Evolutionary conservation across 2,888 invertebrate genomes (phyloP).

Genomic region (Melanchra persicariae): DNA sequence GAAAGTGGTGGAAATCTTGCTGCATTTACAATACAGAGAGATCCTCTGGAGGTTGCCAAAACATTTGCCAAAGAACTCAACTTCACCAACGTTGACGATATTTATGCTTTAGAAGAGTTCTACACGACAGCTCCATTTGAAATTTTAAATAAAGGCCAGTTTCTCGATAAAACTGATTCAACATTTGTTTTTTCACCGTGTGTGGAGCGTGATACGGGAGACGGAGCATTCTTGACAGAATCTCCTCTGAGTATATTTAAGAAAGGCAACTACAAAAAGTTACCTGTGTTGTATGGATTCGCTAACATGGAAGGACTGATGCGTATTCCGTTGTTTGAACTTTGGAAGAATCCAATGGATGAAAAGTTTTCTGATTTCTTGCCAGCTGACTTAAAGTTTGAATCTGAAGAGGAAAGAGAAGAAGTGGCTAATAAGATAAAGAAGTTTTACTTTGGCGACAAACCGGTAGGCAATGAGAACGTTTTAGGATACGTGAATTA

Average conservation of each 20-base stretch:
- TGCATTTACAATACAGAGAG: constrained; percentile 35
- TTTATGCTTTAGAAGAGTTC: constrained; percentile 75
- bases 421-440: constrained; percentile 70
- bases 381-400: constrained; percentile 75
- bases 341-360: constrained; percentile 75
- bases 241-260: constrained; percentile 73
- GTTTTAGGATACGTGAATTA: constrained; percentile 74
- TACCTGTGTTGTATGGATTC: constrained; percentile 77
- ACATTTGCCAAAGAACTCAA: constrained; percentile 18
- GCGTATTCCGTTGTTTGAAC: constrained; percentile 59
- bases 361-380: constrained; percentile 76
- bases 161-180: constrained; percentile 41
- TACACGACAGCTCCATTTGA: constrained; percentile 65
- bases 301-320: constrained; percentile 72
- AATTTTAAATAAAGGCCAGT: background rate
- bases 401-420: constrained; percentile 69
- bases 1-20: constrained; percentile 41
- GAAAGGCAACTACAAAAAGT: constrained; percentile 68
- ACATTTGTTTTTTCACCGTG: constrained; percentile 65
- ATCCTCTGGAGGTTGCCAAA: constrained; percentile 31
- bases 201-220: constrained; percentile 65
- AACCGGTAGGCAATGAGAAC: constrained; percentile 65
- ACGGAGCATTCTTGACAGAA: constrained; percentile 71
- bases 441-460: constrained; percentile 74
- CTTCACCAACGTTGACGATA: constrained; percentile 53